A percentile compares a stretch with the other conserved stretches of the same genome.
Evolutionary conservation across 2,888 invertebrate genomes (phyloP).

Genomic region (Plagodis dolabraria): DNA sequence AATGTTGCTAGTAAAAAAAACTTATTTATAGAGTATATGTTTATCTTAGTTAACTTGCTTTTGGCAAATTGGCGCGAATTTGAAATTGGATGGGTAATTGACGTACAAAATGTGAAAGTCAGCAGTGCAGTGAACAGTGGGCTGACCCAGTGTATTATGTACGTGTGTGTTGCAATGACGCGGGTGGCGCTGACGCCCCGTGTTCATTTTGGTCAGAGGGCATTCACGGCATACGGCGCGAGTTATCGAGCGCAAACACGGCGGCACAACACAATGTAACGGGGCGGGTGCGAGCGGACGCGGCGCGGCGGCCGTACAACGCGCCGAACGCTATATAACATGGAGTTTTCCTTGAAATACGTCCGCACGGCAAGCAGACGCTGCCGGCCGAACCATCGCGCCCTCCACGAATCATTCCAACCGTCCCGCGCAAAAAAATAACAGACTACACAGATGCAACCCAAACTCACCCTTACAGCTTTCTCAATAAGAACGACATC

Average conservation of each 20-base stretch:
- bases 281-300: conserved; percentile 51
- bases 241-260: conserved; percentile 50
- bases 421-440: conserved; percentile 81
- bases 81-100: conserved; percentile 27
- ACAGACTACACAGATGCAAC: conserved; percentile 55
- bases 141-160: conserved; percentile 58
- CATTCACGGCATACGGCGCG: conserved; percentile 55
- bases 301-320: conserved; percentile 55
- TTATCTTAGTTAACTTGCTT: conserved; percentile 49
- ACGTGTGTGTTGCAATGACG: conserved; percentile 54
- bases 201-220: conserved; percentile 46
- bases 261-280: conserved; percentile 50
- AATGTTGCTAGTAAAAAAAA: conserved; percentile 55
- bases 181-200: conserved; percentile 32
- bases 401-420: conserved; percentile 71
- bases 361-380: conserved; percentile 52
- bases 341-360: conserved; percentile 78
- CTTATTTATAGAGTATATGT: conserved; percentile 19
- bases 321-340: conserved; percentile 57
- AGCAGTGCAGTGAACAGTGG: conserved; percentile 52
- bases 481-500: conserved; percentile 66
- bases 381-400: conserved; percentile 63
- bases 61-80: conserved; percentile 42
- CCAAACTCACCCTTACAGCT: conserved; percentile 70
- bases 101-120: conserved; percentile 59